Conservation (phyloP, 2,888 invertebrate genomes). For the Hyalella azteca region DNA sequence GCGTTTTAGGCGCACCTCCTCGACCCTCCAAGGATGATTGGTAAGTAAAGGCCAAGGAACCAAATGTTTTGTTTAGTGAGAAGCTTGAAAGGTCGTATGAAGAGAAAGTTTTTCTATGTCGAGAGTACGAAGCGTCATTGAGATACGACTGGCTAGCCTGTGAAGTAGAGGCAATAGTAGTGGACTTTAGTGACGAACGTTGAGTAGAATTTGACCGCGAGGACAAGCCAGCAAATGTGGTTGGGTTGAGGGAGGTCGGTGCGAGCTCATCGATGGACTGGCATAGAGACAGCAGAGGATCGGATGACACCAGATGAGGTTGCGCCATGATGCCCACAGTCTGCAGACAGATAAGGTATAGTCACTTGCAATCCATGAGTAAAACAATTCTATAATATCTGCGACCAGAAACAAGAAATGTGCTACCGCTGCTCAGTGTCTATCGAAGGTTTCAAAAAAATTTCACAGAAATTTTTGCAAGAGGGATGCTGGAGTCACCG, state of each 20-base stretch:
- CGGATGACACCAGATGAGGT: not conserved
- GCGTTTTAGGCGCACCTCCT: not conserved
- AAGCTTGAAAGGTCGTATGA: not conserved
- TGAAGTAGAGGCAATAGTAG: too few species aligned
- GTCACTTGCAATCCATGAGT: too few species aligned
- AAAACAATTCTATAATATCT: too few species aligned
- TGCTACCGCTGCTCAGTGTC: too few species aligned
- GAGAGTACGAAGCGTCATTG: not conserved
- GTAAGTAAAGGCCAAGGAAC: not conserved
- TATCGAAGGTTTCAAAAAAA: too few species aligned
- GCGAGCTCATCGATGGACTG: constrained; percentile 11
- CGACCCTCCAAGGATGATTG: not conserved
- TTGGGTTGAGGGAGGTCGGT: not conserved
- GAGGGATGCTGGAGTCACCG: too few species aligned
- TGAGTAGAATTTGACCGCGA: not conserved
- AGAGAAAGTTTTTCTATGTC: not conserved
- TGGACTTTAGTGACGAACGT: too few species aligned
- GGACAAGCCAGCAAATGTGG: not conserved
- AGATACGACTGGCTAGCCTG: too few species aligned
- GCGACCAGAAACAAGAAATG: too few species aligned
- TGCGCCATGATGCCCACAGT: not conserved
- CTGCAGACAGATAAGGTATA: constrained; percentile 12
- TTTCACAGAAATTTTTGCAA: too few species aligned
- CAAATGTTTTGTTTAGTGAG: not conserved
- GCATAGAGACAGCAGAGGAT: not conserved